Conservation (phyloP, 2,113 vertebrate species). For the Peromyscus maniculatus region DNA sequence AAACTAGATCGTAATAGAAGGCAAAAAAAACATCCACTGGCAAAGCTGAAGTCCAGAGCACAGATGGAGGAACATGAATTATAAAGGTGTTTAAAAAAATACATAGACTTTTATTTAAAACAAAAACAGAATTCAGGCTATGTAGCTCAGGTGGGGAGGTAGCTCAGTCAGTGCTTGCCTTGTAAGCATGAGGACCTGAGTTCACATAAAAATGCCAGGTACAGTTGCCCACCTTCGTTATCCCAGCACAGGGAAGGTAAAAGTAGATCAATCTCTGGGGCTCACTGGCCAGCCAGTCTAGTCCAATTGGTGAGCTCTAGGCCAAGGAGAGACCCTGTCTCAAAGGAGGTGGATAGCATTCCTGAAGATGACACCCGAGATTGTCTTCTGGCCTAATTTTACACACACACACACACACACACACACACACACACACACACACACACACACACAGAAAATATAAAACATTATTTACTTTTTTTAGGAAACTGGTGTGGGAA, state of each 20-base stretch:
- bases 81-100: neutral
- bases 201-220: neutral
- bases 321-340: neutral
- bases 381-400: neutral
- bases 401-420: neutral
- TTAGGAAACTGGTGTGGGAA: neutral
- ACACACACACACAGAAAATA: neutral
- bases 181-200: neutral
- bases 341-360: neutral
- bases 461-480: neutral
- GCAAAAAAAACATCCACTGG: neutral
- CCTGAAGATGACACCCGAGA: neutral
- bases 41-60: slow-evolving; percentile 42
- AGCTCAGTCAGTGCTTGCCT: neutral
- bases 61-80: slow-evolving; percentile 8
- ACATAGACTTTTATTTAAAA: slow-evolving; percentile 38
- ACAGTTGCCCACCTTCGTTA: neutral
- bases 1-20: slow-evolving; percentile 52
- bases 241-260: neutral
- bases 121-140: slow-evolving; percentile 33
- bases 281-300: neutral
- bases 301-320: neutral
- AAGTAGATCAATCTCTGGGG: neutral
- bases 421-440: neutral
- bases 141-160: too few species aligned